Evolutionary conservation across 2,797 vertebrate species (phyloP).

Genomic region (Argya squamiceps): DNA sequence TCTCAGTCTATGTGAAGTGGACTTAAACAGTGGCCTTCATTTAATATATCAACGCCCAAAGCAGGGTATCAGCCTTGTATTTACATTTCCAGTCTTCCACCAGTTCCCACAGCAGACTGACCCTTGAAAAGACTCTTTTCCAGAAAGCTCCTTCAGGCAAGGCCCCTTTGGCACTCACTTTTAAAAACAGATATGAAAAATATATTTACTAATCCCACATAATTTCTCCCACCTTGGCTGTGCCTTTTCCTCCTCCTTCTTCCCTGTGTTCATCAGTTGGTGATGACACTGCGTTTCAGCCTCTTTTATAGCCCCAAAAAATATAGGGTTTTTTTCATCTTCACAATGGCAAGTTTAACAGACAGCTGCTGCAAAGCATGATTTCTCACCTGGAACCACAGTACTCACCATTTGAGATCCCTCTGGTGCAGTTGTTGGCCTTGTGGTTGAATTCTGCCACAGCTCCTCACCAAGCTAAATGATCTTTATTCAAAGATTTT

Average conservation of each 20-base stretch:
- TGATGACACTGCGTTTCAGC: neutral
- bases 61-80: neutral
- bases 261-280: neutral
- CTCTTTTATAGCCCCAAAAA: neutral
- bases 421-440: neutral
- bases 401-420: neutral
- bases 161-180: neutral
- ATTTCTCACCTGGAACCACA: neutral
- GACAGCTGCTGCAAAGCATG: neutral
- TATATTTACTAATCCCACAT: accelerated
- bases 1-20: neutral
- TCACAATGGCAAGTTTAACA: neutral
- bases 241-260: neutral
- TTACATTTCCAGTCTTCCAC: neutral
- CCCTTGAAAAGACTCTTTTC: neutral
- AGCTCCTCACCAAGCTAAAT: neutral
- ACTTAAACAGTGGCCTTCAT: neutral
- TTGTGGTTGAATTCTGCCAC: neutral
- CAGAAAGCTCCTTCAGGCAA: neutral
- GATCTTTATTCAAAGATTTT: neutral
- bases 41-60: neutral
- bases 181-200: neutral
- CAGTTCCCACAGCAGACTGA: accelerated
- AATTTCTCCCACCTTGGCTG: neutral
- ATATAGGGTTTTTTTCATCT: neutral